A percentile compares a stretch with the other conserved stretches of the same genome.
Evolutionary conservation across 2,113 vertebrate genomes (phyloP).

Genomic region (Terrapene triunguis): DNA sequence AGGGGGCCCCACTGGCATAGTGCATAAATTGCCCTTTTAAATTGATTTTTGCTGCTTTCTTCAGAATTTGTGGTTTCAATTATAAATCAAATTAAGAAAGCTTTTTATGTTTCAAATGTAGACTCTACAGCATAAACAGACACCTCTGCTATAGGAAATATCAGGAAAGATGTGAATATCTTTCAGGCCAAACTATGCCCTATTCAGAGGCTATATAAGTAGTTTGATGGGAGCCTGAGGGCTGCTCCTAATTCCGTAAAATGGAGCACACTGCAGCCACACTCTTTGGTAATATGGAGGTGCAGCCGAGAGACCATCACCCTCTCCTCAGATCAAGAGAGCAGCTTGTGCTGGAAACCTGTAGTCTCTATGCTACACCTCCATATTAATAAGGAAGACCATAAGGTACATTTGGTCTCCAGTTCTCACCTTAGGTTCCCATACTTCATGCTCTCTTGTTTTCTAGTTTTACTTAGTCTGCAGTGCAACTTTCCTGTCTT

Average conservation of each 20-base stretch:
- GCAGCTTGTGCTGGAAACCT: background rate
- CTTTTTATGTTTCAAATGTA: background rate
- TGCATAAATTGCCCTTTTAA: background rate
- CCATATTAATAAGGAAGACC: background rate
- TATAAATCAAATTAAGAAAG: background rate
- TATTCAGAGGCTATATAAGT: background rate
- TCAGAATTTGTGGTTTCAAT: background rate
- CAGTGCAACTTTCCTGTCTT: background rate
- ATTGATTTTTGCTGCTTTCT: background rate
- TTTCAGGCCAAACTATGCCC: background rate
- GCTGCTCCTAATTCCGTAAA: background rate
- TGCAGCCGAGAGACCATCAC: background rate
- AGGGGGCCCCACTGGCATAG: background rate
- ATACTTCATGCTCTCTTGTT: background rate
- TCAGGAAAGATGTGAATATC: background rate
- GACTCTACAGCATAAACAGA: background rate
- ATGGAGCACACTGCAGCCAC: accelerated
- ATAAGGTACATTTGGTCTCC: background rate
- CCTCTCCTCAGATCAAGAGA: background rate
- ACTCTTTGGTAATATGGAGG: background rate
- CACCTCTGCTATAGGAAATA: background rate
- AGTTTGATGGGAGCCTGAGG: background rate
- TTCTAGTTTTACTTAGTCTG: background rate
- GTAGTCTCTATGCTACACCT: background rate
- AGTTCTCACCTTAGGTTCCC: background rate